Percentiles rank a stretch among this genome's conserved stretches.
These are phyloP conservation scores for Oscheius sp. DNA, from an alignment of 2,888 invertebrate genomes.

Conservation along the genomic window DNA sequence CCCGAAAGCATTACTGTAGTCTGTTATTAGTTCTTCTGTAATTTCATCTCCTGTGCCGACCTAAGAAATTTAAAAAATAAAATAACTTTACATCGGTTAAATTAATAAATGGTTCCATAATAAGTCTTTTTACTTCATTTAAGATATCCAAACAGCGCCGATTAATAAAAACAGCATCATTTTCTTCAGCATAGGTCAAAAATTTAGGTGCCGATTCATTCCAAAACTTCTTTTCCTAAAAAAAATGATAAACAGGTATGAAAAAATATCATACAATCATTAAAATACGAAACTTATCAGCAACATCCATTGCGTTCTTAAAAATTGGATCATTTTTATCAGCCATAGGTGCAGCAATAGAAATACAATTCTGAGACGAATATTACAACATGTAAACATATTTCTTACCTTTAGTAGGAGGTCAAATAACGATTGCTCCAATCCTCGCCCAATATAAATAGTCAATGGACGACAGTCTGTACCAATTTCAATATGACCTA, in stretches of 20 bases:
- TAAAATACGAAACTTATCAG: constrained; percentile 14
- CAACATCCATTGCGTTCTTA: constrained; percentile 1
- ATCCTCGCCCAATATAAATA: not conserved
- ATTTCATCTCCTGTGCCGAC: constrained; percentile 34
- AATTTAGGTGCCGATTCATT: constrained; percentile 35
- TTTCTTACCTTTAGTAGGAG: constrained; percentile 3
- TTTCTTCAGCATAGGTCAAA: constrained; percentile 21
- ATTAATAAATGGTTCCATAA: constrained; percentile 49
- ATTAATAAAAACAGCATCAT: constrained; percentile 52
- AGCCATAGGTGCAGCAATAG: constrained; percentile 7
- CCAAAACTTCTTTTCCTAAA: constrained; percentile 37
- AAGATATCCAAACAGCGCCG: constrained; percentile 59
- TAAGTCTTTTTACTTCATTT: constrained; percentile 54
- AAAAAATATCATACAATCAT: constrained; percentile 20
- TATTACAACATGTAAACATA: not conserved
- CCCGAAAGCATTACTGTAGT: constrained; percentile 21
- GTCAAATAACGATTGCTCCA: constrained; percentile 5
- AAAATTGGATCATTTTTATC: constrained; percentile 25
- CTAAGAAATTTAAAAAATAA: constrained; percentile 13
- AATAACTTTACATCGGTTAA: not conserved
- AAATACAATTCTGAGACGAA: constrained; percentile 18
- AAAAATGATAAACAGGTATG: not conserved
- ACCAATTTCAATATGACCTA: not conserved
- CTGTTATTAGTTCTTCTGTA: constrained; percentile 20
- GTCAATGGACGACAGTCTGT: constrained; percentile 3